Base-by-base conservation (phyloP, 2,888 invertebrate genomes). In the Panzeria rudis region DNA sequence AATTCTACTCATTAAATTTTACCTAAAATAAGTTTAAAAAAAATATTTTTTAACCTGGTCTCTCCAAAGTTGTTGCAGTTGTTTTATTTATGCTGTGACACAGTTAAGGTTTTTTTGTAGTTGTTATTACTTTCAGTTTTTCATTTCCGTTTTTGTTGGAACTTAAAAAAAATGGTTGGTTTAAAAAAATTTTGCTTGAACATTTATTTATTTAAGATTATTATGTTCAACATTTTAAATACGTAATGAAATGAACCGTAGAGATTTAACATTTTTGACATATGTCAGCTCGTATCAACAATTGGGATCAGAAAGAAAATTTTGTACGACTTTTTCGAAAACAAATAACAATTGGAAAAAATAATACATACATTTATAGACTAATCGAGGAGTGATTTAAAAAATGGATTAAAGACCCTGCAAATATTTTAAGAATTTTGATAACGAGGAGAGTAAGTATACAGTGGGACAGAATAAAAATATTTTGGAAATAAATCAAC, bases 11-110 rank as follows among this genome's bases (percentile, higher is more conserved):
- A 44, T 2, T 44, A 2, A 15, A 44, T 44, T 44, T 44, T 15
- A 3, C 44, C 3, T 6, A 38, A 41, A 23, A 38, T 11, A 23
- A 4, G 25, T 52, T 52, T 23, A 13, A 44, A 4, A 6, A n/a
- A 41, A n/a, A n/a, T 41, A 41, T 41, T 13, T 54, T 13, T 50
- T 0, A 23, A 35, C 3, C 61, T 73, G 62, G 73, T 29, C 73
- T 7, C 38, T 25, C 35, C n/a, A 62, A 38, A n/a, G 38, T 50
- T 62, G 61, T 35, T 71, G 29, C 41, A 11, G 4, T 62, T 35
- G 59, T 66, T 64, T 54, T 29, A 35, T 66, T 32, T 35, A 79
- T 64, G 64, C 56, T 56, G 29, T 62, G 72, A 72, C 79, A 79
- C 62, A 72, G 35, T 71, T 59, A 32, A 25, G n/a, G 25, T 77